phyloP scores from a whole-genome alignment of 2,113 vertebrate genomes.

The Aptenodytes forsteri region DNA sequence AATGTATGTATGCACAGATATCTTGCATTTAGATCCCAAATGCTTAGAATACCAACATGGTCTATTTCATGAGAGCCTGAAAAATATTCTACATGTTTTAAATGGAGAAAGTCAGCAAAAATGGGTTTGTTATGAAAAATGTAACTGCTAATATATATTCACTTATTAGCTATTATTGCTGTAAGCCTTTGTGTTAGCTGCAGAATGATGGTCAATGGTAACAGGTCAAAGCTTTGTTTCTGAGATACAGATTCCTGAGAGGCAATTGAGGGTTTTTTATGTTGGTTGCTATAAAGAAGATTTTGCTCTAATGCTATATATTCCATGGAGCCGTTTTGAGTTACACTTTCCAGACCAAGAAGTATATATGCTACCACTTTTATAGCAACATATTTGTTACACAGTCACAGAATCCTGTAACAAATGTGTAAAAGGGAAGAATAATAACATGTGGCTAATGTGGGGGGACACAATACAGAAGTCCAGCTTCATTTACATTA shows the following conservation, averaged over 20 bases:
- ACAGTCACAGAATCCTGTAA: not conserved
- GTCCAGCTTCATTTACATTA: not conserved
- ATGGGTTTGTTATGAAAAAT: slow-evolving; percentile 31
- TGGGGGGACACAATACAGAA: not conserved
- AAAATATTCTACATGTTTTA: not conserved
- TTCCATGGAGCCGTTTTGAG: slow-evolving; percentile 17
- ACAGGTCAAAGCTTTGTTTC: not conserved
- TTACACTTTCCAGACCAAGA: slow-evolving; percentile 45
- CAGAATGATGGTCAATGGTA: not conserved
- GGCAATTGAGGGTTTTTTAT: not conserved
- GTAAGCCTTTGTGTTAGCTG: slow-evolving; percentile 1
- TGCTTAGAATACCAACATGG: not conserved
- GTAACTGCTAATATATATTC: not conserved
- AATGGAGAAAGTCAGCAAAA: not conserved
- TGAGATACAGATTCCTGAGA: not conserved
- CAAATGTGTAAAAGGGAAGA: slow-evolving; percentile 17
- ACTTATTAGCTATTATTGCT: not conserved
- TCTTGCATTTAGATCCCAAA: not conserved
- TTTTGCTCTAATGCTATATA: slow-evolving; percentile 9
- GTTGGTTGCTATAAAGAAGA: slow-evolving; percentile 15
- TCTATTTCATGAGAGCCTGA: not conserved
- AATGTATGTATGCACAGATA: not conserved
- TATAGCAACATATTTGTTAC: slow-evolving; percentile 49
- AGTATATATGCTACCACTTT: not conserved
- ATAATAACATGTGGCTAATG: not conserved